These are phyloP conservation scores for Cydia fagiglandana DNA, from an alignment of 1,140 invertebrate species.

Conservation along the genomic window DNA sequence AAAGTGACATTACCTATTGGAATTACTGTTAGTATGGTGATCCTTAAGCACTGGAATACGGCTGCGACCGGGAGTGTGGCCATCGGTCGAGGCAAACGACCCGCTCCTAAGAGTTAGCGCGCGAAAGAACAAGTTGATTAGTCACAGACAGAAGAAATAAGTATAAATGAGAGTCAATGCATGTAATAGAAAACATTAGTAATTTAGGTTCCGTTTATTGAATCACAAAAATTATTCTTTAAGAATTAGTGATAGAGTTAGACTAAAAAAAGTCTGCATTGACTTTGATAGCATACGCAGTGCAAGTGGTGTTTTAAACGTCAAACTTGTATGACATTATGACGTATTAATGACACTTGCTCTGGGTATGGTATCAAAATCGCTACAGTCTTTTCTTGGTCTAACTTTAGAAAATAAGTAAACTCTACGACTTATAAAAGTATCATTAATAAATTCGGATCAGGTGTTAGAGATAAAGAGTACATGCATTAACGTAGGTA, in stretches of 20 bases:
- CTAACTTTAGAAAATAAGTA: too few relatives aligned
- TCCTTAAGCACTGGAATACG: conserved; percentile 75
- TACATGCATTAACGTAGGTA: conserved; percentile 43
- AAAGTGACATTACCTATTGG: conserved; percentile 69
- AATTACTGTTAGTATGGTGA: conserved; percentile 71
- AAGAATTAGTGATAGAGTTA: not conserved
- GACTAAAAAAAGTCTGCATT: too few relatives aligned
- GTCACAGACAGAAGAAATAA: conserved; percentile 47
- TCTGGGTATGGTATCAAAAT: too few relatives aligned
- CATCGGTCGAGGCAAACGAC: conserved; percentile 73
- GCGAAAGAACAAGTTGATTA: conserved; percentile 62
- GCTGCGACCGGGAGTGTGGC: conserved; percentile 71
- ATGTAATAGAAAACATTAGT: conserved; percentile 45
- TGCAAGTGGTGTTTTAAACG: too few relatives aligned
- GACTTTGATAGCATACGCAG: too few relatives aligned
- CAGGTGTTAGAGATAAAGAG: conserved; percentile 26
- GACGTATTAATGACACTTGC: too few relatives aligned
- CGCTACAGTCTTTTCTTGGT: too few relatives aligned
- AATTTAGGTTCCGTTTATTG: not conserved
- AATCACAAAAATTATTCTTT: not conserved
- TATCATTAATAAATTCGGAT: not conserved
- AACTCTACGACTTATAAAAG: not conserved
- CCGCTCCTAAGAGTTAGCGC: conserved; percentile 76
- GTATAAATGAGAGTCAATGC: conserved; percentile 53
- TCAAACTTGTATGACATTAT: too few relatives aligned